These are phyloP conservation scores for Chrysochloris asiatica DNA, from an alignment of 2,113 vertebrate genomes.

Conservation along the genomic window DNA sequence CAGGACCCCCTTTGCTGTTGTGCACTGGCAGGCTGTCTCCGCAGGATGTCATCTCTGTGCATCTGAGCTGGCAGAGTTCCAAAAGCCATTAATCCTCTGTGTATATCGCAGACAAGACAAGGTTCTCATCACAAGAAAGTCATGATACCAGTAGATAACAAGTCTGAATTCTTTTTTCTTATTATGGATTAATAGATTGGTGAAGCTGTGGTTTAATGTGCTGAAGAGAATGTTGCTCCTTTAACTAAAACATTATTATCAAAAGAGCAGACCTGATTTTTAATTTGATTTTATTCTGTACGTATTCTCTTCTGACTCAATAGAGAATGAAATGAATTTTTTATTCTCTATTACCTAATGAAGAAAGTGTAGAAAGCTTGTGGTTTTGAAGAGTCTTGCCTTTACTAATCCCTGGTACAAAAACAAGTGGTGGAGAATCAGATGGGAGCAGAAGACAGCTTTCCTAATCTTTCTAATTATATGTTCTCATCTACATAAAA, in stretches of 20 bases:
- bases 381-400: not conserved
- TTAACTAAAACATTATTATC: not conserved
- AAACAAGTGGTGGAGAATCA: not conserved
- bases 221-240: not conserved
- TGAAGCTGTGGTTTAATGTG: not conserved
- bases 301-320: not conserved
- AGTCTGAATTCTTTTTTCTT: constrained; percentile 16
- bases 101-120: constrained; percentile 71
- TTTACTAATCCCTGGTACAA: not conserved
- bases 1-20: not conserved
- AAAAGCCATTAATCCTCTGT: constrained; percentile 79
- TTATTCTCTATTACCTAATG: not conserved
- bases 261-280: not conserved
- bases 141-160: constrained; percentile 64
- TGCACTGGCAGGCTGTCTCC: constrained; percentile 4
- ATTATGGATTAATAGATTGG: not conserved
- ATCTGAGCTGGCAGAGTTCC: constrained; percentile 73
- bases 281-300: not conserved
- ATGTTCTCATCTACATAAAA: constrained; percentile 15
- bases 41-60: constrained; percentile 52
- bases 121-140: constrained; percentile 62
- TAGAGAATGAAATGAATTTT: not conserved
- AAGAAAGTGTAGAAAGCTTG: not conserved
- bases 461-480: not conserved
- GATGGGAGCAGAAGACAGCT: not conserved